Conservation (phyloP, 2,888 invertebrate genomes). For the Flexamia atlantica region DNA sequence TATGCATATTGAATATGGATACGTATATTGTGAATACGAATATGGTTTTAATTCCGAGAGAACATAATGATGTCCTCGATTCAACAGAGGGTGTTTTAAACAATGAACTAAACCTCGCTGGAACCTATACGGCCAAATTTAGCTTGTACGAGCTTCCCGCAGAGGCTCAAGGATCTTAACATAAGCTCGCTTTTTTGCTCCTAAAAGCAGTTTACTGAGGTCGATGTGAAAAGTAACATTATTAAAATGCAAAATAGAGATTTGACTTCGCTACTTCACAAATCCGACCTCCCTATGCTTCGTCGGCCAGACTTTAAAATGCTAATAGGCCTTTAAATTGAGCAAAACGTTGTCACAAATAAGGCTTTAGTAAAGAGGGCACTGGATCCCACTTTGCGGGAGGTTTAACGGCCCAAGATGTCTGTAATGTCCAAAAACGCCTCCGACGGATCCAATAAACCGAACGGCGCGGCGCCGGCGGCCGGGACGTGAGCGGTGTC, state of each 20-base stretch:
- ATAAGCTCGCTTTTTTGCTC: slow-evolving; percentile 7
- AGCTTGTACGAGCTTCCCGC: neutral
- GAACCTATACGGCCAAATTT: neutral
- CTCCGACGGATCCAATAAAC: slow-evolving; percentile 40
- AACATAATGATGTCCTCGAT: neutral
- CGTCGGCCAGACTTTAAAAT: slow-evolving; percentile 22
- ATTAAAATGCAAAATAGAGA: slow-evolving; percentile 33
- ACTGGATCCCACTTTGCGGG: slow-evolving; percentile 19
- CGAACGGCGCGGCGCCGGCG: neutral
- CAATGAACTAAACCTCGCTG: neutral
- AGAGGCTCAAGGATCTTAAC: neutral
- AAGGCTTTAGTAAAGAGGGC: slow-evolving; percentile 3
- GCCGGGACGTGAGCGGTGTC: neutral
- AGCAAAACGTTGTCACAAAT: neutral
- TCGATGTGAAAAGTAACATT: slow-evolving; percentile 30
- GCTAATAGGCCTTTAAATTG: slow-evolving; percentile 1
- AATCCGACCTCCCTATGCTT: slow-evolving; percentile 9
- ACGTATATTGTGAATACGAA: too few species aligned
- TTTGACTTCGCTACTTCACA: slow-evolving; percentile 10
- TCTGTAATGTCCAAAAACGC: slow-evolving; percentile 18
- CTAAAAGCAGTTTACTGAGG: neutral
- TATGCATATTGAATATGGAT: too few species aligned
- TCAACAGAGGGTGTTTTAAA: neutral
- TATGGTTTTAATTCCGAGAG: neutral
- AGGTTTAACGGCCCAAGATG: slow-evolving; percentile 12